A percentile compares a stretch with the other conserved stretches of the same genome.
phyloP scores from a whole-genome alignment of 2,797 vertebrate genomes.

The Buphagus erythrorhynchus region DNA sequence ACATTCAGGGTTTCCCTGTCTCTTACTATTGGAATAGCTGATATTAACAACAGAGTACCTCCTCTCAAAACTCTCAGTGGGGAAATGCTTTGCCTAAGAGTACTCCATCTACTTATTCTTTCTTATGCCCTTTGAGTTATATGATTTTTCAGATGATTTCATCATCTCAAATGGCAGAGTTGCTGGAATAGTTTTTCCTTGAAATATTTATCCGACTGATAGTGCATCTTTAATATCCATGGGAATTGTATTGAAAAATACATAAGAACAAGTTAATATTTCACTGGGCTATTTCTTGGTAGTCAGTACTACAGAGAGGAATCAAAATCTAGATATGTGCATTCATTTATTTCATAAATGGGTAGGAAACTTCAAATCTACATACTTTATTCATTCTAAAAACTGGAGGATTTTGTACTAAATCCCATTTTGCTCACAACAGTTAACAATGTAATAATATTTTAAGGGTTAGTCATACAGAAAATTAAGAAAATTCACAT shows the following conservation, averaged over 20 bases:
- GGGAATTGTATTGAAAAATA: not conserved
- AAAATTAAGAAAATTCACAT: not conserved
- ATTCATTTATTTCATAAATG: not conserved
- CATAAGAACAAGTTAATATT: not conserved
- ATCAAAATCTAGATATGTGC: not conserved
- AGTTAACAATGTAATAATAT: not conserved
- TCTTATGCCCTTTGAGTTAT: not conserved
- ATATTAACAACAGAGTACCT: fast-evolving
- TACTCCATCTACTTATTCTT: not conserved
- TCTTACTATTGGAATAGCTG: not conserved
- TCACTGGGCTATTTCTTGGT: not conserved
- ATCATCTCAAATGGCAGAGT: not conserved
- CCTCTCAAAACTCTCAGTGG: not conserved
- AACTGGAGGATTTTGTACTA: not conserved
- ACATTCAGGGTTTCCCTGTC: not conserved
- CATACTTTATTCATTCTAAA: not conserved
- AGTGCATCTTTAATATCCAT: not conserved
- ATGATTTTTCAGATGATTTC: not conserved
- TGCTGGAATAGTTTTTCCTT: not conserved
- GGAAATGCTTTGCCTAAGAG: not conserved
- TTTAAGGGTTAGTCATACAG: not conserved
- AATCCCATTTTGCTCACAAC: not conserved
- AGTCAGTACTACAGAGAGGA: not conserved
- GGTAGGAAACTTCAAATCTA: not conserved
- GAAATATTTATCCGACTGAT: not conserved